A percentile compares a stretch with the other conserved stretches of the same genome.
Conservation (phyloP, 2,797 vertebrate species). For the Eupleurogrammus muticus region DNA sequence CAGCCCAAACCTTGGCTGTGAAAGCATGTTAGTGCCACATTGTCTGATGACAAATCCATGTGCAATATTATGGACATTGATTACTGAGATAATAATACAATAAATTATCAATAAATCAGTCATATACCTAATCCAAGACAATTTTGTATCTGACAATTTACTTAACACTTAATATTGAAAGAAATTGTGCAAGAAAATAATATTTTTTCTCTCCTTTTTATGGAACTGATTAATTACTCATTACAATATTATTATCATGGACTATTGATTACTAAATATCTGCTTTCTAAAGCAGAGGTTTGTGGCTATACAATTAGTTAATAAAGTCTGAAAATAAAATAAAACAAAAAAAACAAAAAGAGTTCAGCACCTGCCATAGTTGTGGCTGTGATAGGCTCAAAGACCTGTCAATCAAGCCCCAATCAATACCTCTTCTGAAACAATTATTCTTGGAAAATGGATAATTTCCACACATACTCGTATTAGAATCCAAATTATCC, state of each 20-base stretch:
- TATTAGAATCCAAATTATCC: background rate
- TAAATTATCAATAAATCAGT: constrained; percentile 11
- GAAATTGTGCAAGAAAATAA: too few relatives aligned
- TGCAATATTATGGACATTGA: constrained; percentile 61
- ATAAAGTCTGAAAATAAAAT: constrained; percentile 3
- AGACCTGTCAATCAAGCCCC: background rate
- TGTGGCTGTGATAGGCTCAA: constrained; percentile 20
- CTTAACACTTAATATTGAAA: too few relatives aligned
- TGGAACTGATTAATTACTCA: background rate
- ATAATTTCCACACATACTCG: constrained; percentile 13
- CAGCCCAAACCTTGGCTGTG: background rate
- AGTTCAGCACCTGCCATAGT: background rate
- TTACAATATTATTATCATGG: too few relatives aligned
- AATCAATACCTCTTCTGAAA: constrained; percentile 13
- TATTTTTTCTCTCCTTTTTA: constrained; percentile 4
- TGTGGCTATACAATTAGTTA: background rate
- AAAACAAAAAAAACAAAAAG: constrained; percentile 6
- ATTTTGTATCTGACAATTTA: constrained; percentile 7
- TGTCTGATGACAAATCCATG: constrained; percentile 27
- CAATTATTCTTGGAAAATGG: constrained; percentile 3
- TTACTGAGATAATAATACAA: constrained; percentile 15
- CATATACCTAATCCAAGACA: background rate
- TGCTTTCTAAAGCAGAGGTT: constrained; percentile 4
- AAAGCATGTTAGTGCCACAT: constrained; percentile 35
- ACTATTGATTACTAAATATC: background rate